Conservation (phyloP, 2,113 vertebrate genomes). For the Lophura nycthemera region DNA sequence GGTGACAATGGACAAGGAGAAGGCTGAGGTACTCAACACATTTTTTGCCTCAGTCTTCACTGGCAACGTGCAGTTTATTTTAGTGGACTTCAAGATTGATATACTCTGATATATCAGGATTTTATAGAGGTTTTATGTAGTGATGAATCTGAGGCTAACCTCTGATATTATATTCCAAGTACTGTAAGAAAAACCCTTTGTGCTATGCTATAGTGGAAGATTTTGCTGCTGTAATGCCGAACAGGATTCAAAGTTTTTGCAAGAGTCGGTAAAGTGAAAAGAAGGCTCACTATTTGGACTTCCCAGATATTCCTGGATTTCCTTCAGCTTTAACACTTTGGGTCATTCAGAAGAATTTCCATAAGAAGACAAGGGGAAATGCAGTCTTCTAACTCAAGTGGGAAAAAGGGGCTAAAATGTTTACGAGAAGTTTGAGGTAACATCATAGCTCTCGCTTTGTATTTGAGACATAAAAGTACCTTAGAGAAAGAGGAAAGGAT, state of each 20-base stretch:
- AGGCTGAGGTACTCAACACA: no score
- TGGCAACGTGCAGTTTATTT: background rate
- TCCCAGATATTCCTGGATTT: background rate
- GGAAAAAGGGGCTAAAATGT: background rate
- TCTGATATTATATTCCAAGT: background rate
- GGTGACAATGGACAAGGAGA: no score
- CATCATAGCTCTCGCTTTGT: background rate
- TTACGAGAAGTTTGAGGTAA: background rate
- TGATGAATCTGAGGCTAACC: background rate
- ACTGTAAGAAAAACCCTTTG: background rate
- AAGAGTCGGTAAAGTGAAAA: background rate
- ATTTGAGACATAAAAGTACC: background rate
- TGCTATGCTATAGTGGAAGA: background rate
- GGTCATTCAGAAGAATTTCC: background rate
- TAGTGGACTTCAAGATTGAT: background rate
- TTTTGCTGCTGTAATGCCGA: background rate
- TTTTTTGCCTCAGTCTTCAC: no score
- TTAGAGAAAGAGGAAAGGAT: background rate
- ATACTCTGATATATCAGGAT: background rate
- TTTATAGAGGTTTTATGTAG: background rate
- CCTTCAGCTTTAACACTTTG: background rate
- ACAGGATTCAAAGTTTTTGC: background rate
- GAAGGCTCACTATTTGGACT: background rate
- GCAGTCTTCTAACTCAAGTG: background rate
- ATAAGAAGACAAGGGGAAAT: background rate